A percentile compares a stretch with the other conserved stretches of the same genome.
These are phyloP conservation scores for Drosophila pegasa DNA, from an alignment of 2,888 invertebrate genomes.

Conservation along the genomic window DNA sequence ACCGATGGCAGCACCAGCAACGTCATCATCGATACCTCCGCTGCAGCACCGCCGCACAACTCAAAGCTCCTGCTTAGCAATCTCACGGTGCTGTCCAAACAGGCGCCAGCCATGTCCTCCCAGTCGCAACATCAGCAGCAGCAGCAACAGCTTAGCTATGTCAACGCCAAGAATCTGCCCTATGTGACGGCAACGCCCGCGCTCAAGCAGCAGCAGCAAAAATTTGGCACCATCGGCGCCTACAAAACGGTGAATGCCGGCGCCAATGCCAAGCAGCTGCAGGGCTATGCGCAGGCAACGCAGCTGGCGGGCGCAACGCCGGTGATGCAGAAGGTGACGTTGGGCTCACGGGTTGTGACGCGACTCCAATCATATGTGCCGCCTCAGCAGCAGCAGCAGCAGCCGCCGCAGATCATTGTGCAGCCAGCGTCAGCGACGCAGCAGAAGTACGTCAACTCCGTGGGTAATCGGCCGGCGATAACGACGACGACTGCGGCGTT, in stretches of 20 bases:
- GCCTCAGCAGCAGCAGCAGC: slow-evolving; percentile 50
- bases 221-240: slow-evolving; percentile 38
- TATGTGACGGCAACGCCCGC: slow-evolving; percentile 81
- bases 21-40: slow-evolving; percentile 82
- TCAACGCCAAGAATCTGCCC: slow-evolving; percentile 66
- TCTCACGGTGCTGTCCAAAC: slow-evolving; percentile 83
- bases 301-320: slow-evolving; percentile 40
- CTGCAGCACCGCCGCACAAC: slow-evolving; percentile 70
- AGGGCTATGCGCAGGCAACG: slow-evolving; percentile 47
- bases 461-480: slow-evolving; percentile 42
- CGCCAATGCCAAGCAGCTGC: slow-evolving; percentile 41
- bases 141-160: slow-evolving; percentile 63
- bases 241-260: slow-evolving; percentile 36
- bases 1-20: slow-evolving; percentile 83
- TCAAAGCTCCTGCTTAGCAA: slow-evolving; percentile 84
- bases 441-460: slow-evolving; percentile 74
- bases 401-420: slow-evolving; percentile 68
- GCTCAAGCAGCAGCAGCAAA: slow-evolving; percentile 56
- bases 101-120: slow-evolving; percentile 59
- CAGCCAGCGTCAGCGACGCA: slow-evolving; percentile 67
- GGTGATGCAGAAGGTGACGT: slow-evolving; percentile 58
- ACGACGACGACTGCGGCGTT: slow-evolving; percentile 50
- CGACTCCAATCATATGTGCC: slow-evolving; percentile 81
- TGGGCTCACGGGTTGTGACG: slow-evolving; percentile 80
- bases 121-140: slow-evolving; percentile 68